Percentiles rank a stretch among this genome's conserved stretches.
phyloP scores from a whole-genome alignment of 2,888 invertebrate genomes.

The Drosophila siamana region DNA sequence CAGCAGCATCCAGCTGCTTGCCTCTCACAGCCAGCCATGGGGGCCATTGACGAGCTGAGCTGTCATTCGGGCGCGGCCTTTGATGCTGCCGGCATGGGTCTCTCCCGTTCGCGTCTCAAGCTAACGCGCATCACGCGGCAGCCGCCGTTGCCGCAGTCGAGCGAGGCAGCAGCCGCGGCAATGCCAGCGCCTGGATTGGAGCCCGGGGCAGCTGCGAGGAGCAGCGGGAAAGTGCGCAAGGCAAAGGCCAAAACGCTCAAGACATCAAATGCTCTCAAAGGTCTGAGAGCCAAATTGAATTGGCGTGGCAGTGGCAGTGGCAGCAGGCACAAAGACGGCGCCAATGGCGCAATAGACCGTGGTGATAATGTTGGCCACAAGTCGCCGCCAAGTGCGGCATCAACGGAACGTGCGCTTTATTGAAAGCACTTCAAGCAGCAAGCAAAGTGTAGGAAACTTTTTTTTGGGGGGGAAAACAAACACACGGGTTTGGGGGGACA shows the following conservation, averaged over 20 bases:
- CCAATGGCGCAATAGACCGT: constrained; percentile 14
- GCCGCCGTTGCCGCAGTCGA: constrained; percentile 18
- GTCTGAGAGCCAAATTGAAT: constrained; percentile 66
- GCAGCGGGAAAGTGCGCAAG: constrained; percentile 70
- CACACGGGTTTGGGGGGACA: not conserved
- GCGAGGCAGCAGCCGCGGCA: constrained; percentile 2
- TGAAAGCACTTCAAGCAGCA: constrained; percentile 42
- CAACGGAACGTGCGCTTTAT: constrained; percentile 50
- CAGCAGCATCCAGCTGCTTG: constrained; percentile 9
- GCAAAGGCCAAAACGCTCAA: constrained; percentile 59
- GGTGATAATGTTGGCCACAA: constrained; percentile 35
- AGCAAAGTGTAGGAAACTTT: constrained; percentile 40
- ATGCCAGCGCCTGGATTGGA: not conserved
- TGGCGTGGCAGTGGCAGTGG: constrained; percentile 52
- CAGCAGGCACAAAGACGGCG: constrained; percentile 47
- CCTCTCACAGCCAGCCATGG: constrained; percentile 52
- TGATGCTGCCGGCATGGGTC: constrained; percentile 14
- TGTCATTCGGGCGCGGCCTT: constrained; percentile 49
- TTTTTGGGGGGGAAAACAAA: not conserved
- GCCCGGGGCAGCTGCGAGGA: not conserved
- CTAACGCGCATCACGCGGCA: constrained; percentile 76
- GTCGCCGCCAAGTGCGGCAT: constrained; percentile 30
- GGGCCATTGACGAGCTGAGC: constrained; percentile 72
- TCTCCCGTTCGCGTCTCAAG: constrained; percentile 66
- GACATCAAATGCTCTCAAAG: constrained; percentile 58